A percentile compares a stretch with the other conserved stretches of the same genome.
Conservation (phyloP, 2,888 invertebrate genomes). For the Eristalis tenax region DNA sequence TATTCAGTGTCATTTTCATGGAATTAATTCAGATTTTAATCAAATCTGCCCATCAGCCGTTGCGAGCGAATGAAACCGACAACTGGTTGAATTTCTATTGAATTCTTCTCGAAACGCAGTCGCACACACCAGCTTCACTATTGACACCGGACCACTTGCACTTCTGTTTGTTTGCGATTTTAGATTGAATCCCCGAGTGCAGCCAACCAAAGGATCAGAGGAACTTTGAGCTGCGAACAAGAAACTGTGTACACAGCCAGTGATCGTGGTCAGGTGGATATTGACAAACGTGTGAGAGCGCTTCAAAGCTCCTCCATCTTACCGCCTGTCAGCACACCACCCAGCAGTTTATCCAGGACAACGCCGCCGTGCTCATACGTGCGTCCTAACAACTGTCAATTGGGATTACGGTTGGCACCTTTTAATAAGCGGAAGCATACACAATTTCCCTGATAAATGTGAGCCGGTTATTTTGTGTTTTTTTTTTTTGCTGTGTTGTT, state of each 20-base stretch:
- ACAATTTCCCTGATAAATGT: conserved; percentile 47
- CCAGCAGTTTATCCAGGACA: not conserved
- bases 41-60: not conserved
- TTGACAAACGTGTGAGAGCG: not conserved
- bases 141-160: not conserved
- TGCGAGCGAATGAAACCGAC: not conserved
- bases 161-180: not conserved
- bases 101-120: not conserved
- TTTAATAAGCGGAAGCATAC: conserved; percentile 65
- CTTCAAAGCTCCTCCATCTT: not conserved
- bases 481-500: not conserved
- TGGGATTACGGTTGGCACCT: conserved; percentile 37
- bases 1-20: not conserved
- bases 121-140: no score
- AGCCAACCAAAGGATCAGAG: not conserved
- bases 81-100: not conserved
- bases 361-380: conserved; percentile 12
- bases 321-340: not conserved
- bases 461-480: conserved; percentile 13
- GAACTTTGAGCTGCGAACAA: not conserved
- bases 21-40: not conserved
- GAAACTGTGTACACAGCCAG: not conserved
- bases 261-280: not conserved
- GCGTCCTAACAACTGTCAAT: conserved; percentile 36
- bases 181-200: not conserved